Conservation (phyloP, 2,888 invertebrate genomes). For the Tortricodes alternella region DNA sequence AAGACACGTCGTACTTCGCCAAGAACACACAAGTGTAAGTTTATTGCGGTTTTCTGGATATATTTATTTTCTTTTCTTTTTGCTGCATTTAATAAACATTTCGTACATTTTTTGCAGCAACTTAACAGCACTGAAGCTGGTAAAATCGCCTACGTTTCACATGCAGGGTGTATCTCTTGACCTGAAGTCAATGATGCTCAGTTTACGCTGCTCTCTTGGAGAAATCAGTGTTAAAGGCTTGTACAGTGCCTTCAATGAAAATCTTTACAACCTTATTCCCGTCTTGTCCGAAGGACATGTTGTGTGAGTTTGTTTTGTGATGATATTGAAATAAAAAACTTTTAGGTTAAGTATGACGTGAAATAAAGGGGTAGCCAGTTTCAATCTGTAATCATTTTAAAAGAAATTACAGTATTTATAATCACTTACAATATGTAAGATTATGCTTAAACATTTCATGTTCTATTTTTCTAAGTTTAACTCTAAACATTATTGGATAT, state of each 20-base stretch:
- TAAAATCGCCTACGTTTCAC: conserved; percentile 71
- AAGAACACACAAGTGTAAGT: conserved; percentile 84
- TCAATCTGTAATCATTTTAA: too few relatives aligned
- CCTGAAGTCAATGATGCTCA: conserved; percentile 69
- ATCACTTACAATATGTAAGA: too few relatives aligned
- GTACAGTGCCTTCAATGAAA: conserved; percentile 76
- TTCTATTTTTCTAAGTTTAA: too few relatives aligned
- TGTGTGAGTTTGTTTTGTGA: conserved; percentile 59
- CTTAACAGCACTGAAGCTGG: conserved; percentile 64
- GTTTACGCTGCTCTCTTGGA: conserved; percentile 68
- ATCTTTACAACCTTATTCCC: conserved; percentile 73
- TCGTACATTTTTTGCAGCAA: conserved; percentile 53
- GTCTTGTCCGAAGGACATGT: conserved; percentile 77
- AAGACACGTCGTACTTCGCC: conserved; percentile 79
- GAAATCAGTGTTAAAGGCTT: conserved; percentile 72
- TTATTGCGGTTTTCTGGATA: conserved; percentile 6
- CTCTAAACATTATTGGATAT: too few relatives aligned
- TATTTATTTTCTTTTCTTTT: not conserved
- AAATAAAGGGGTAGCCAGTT: too few relatives aligned
- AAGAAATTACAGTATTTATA: too few relatives aligned
- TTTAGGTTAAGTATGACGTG: too few relatives aligned
- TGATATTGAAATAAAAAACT: too few relatives aligned
- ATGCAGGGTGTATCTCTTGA: conserved; percentile 66
- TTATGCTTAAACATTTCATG: too few relatives aligned
- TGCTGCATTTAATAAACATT: not conserved